Evolutionary conservation across 2,888 invertebrate genomes (phyloP).

Genomic region (Microctonus aethiopoides): DNA sequence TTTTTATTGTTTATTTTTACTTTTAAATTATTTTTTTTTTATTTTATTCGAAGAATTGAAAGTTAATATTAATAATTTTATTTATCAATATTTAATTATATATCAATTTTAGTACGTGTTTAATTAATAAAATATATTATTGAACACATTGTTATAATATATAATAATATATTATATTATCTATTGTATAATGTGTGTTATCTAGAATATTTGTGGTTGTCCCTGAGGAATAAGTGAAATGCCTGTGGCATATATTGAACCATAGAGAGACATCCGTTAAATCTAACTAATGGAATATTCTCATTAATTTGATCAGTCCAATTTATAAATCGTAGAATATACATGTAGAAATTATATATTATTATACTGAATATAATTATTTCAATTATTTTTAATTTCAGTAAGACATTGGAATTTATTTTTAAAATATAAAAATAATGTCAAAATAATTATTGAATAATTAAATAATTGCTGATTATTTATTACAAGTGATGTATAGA

Average conservation of each 20-base stretch:
- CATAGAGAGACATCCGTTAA: slow-evolving; percentile 21
- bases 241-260: neutral
- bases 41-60: too few relatives aligned
- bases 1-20: too few relatives aligned
- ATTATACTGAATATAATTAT: too few relatives aligned
- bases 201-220: neutral
- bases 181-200: neutral
- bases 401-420: too few relatives aligned
- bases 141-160: too few relatives aligned
- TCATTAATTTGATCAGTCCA: slow-evolving; percentile 39
- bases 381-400: too few relatives aligned
- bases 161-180: neutral
- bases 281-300: slow-evolving; percentile 38
- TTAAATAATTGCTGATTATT: too few relatives aligned
- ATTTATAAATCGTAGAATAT: slow-evolving; percentile 31
- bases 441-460: too few relatives aligned
- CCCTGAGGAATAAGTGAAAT: slow-evolving; percentile 30
- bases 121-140: too few relatives aligned
- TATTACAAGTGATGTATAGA: too few relatives aligned
- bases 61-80: neutral
- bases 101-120: neutral
- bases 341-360: neutral
- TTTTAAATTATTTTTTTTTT: too few relatives aligned
- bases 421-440: too few relatives aligned
- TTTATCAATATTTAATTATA: neutral